A percentile compares a stretch with the other conserved stretches of the same genome.
These are phyloP conservation scores for Sinohyriopsis cumingii DNA, from an alignment of 2,888 invertebrate genomes.

Conservation along the genomic window DNA sequence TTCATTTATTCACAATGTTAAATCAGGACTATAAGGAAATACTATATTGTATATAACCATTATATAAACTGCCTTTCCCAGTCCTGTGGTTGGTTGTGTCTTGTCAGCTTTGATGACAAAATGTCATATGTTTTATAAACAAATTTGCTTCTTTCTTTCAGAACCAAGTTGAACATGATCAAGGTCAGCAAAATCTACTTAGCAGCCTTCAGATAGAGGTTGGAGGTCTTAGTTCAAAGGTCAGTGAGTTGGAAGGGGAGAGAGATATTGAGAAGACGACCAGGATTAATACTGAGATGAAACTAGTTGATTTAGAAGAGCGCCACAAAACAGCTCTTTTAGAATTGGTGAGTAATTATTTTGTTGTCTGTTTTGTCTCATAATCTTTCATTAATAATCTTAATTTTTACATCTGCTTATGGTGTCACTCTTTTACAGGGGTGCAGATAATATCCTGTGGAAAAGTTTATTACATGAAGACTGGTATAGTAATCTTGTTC, in stretches of 20 bases:
- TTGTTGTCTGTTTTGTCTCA: background rate
- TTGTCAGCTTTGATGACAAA: too few species aligned
- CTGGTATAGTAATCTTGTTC: too few species aligned
- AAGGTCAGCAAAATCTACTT: conserved; percentile 10
- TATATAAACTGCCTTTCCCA: too few species aligned
- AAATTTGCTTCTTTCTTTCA: background rate
- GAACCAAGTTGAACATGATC: conserved; percentile 13
- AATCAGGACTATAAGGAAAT: too few species aligned
- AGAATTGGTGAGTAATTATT: conserved; percentile 25
- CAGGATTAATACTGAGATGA: conserved; percentile 18
- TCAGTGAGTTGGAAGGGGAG: conserved; percentile 26
- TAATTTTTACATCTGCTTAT: background rate
- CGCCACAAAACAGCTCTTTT: conserved; percentile 24
- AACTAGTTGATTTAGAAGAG: conserved; percentile 20
- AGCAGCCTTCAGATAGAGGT: conserved; percentile 12
- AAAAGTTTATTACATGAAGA: too few species aligned
- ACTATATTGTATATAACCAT: too few species aligned
- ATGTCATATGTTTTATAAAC: background rate
- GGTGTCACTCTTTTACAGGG: background rate
- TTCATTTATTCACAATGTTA: too few species aligned
- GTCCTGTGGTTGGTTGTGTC: too few species aligned
- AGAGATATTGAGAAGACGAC: conserved; percentile 20
- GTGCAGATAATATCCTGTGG: background rate
- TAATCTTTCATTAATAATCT: background rate
- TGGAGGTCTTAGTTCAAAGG: conserved; percentile 6